Evolutionary conservation across 37 sponge, comb jelly and placozoan genomes (phyloP), one percentile per base, ranked within the genome.

Genomic region (Corticium candelabrum): DNA sequence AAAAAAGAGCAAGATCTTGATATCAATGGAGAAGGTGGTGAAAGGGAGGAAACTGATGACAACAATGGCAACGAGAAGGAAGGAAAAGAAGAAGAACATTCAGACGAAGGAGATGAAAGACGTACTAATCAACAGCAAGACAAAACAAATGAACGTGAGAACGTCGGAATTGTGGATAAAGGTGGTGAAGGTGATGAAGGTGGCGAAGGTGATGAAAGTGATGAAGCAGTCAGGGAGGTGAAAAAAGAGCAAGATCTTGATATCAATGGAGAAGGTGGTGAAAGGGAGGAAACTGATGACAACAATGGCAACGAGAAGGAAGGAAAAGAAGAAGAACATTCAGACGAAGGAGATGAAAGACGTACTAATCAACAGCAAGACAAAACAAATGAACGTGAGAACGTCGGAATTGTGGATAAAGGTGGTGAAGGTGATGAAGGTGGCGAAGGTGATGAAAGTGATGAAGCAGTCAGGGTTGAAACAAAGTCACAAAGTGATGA

Each of bases 371-470:
- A 79, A 71, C 32, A 41, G 70, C 39, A 2, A 74, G 3, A 78
- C 73, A 70, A 83, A 67, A 31, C 82, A 76, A 34, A 82, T 82
- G 38, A 56, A 74, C 27, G 76, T 74, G 7, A 70, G 69, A 35
- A 69, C 78, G 3, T 74, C 75, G 30, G 79, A 81, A 37, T 29
- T 41, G 0, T 36, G 41, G 2, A 41, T 30, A 2, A 83, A 80
- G 75, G 81, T 5, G 0, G 88, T 87, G 29, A 87, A 87, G 72
- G 91, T 90, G 33, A n/a, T n/a, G n/a, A n/a, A n/a, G n/a, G n/a
- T n/a, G n/a, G n/a, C n/a, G n/a, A n/a, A n/a, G n/a, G n/a, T n/a
- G n/a, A n/a, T n/a, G n/a, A n/a, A n/a, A n/a, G n/a, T n/a, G n/a
- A n/a, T n/a, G n/a, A n/a, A n/a, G n/a, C n/a, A n/a, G n/a, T n/a